Evolutionary conservation across 35 echinoderm and acorn worm genomes (phyloP).

Genomic region (Apostichopus japonicus): DNA sequence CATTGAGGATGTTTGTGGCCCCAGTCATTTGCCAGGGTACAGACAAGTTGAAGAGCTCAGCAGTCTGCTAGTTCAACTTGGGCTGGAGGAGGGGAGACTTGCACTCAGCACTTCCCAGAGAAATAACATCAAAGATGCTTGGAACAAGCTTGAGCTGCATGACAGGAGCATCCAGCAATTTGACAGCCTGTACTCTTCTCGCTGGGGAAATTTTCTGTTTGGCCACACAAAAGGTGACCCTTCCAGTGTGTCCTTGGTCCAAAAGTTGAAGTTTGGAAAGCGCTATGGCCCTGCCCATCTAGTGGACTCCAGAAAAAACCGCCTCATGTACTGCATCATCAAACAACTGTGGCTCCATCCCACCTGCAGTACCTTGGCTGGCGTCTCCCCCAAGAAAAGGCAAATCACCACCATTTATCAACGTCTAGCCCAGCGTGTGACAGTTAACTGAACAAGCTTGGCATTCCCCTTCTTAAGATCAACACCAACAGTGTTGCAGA

Average conservation of each 20-base stretch:
- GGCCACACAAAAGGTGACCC: too few species aligned
- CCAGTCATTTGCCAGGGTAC: too few species aligned
- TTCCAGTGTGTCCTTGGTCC: not conserved
- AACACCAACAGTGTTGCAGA: conserved; percentile 64
- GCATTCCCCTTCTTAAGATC: conserved; percentile 38
- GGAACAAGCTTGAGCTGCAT: too few species aligned
- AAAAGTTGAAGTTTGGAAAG: conserved; percentile 59
- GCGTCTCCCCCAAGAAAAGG: conserved; percentile 43
- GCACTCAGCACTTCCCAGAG: conserved; percentile 18
- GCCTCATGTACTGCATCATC: conserved; percentile 66
- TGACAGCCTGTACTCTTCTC: too few species aligned
- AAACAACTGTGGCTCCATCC: conserved; percentile 70
- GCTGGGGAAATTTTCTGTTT: too few species aligned
- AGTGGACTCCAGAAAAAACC: conserved; percentile 42
- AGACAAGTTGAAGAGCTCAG: too few species aligned
- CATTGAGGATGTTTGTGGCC: conserved; percentile 66
- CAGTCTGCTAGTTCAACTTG: conserved; percentile 28
- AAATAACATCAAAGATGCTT: conserved; percentile 39
- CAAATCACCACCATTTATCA: conserved; percentile 49
- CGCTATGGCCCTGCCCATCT: conserved; percentile 57
- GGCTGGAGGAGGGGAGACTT: conserved; percentile 50
- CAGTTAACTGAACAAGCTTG: conserved; percentile 57
- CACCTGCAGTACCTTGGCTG: not conserved
- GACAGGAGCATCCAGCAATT: too few species aligned
- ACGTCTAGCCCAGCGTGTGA: conserved; percentile 40